phyloP scores from a whole-genome alignment of 2,797 vertebrate species.

The Malurus splendens region DNA sequence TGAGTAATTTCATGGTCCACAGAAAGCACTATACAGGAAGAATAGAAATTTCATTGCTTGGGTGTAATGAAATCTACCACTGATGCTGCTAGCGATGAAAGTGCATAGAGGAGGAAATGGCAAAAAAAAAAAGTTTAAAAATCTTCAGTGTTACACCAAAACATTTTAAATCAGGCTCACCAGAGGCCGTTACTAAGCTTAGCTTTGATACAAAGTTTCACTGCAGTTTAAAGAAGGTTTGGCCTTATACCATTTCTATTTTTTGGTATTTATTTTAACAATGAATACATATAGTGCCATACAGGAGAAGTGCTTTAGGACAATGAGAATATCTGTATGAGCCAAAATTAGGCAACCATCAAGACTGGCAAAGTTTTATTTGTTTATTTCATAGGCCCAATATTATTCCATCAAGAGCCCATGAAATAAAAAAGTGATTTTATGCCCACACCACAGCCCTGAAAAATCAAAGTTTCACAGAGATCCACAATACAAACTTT shows the following conservation, averaged over 20 bases:
- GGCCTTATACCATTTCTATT: not conserved
- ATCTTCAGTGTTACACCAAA: not conserved
- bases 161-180: not conserved
- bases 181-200: not conserved
- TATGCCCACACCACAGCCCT: not conserved
- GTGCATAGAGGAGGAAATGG: not conserved
- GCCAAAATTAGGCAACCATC: not conserved
- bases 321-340: not conserved
- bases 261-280: not conserved
- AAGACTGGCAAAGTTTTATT: not conserved
- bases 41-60: slow-evolving; percentile 28
- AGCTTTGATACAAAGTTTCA: not conserved
- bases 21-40: not conserved
- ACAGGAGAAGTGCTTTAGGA: not conserved
- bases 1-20: slow-evolving; percentile 28
- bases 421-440: not conserved
- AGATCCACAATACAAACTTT: not conserved
- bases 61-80: slow-evolving; percentile 20
- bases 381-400: not conserved
- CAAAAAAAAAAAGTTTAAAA: not conserved
- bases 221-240: not conserved
- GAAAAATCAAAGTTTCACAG: not conserved
- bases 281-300: not conserved
- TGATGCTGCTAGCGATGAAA: not conserved
- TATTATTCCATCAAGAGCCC: not conserved